A percentile compares a stretch with the other conserved stretches of the same genome.
Evolutionary conservation across 2,113 vertebrate genomes (phyloP).

Genomic region (Motacilla tschutschensis): DNA sequence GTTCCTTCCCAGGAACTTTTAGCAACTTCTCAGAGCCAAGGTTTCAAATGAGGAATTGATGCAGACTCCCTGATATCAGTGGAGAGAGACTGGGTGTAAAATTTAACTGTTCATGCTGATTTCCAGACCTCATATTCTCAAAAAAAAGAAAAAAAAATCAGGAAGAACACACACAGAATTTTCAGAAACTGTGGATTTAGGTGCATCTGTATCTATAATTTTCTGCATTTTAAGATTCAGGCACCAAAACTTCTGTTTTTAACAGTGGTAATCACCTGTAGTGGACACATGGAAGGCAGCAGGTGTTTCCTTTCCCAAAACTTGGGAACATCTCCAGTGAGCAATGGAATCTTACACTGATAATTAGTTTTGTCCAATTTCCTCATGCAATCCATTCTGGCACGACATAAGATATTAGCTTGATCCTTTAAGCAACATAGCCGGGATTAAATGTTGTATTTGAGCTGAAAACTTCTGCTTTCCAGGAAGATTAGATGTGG

Average conservation of each 20-base stretch:
- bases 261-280: not conserved
- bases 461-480: not conserved
- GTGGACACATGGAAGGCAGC: not conserved
- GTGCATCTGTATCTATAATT: not conserved
- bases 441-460: not conserved
- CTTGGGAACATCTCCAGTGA: not conserved
- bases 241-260: not conserved
- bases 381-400: not conserved
- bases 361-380: not conserved
- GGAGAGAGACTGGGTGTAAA: not conserved
- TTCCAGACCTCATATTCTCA: not conserved
- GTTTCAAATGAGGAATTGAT: not conserved
- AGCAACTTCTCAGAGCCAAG: not conserved
- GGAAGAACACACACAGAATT: not conserved
- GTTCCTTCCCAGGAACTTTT: conserved; percentile 9
- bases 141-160: not conserved
- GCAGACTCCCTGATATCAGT: not conserved
- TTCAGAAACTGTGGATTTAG: not conserved
- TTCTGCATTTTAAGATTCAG: not conserved
- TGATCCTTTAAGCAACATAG: not conserved
- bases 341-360: not conserved
- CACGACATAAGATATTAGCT: fast-evolving
- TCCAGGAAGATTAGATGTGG: not conserved
- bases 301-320: not conserved
- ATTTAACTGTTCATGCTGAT: not conserved